Percentiles rank a stretch among this genome's conserved stretches.
Evolutionary conservation across 2,888 invertebrate genomes (phyloP).

Genomic region (Pegoplata infirma): DNA sequence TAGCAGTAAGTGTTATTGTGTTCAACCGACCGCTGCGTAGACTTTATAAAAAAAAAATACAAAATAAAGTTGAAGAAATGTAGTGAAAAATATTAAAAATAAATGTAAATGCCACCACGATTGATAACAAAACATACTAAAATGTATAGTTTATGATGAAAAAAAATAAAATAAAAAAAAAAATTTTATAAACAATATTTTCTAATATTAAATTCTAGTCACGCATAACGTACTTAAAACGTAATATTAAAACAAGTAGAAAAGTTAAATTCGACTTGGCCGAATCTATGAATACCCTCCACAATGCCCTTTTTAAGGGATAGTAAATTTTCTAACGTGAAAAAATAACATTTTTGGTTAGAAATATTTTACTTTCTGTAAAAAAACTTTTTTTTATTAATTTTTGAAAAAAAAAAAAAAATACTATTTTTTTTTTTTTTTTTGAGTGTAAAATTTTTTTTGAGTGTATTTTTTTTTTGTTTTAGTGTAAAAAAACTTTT

Average conservation of each 20-base stretch:
- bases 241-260: slow-evolving; percentile 43
- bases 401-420: too few species aligned
- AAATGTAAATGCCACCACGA: slow-evolving; percentile 31
- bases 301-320: too few species aligned
- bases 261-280: too few species aligned
- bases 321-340: too few species aligned
- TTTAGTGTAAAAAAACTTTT: too few species aligned
- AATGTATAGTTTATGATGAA: slow-evolving; percentile 18
- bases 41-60: background rate
- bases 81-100: background rate
- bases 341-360: too few species aligned
- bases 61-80: slow-evolving; percentile 10
- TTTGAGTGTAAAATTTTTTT: too few species aligned
- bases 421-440: too few species aligned
- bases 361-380: too few species aligned
- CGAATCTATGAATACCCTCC: too few species aligned
- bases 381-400: too few species aligned
- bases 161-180: background rate
- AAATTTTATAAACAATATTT: slow-evolving; percentile 19
- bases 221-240: slow-evolving; percentile 54
- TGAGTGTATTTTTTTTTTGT: too few species aligned
- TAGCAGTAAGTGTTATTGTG: slow-evolving; percentile 2
- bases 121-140: background rate
- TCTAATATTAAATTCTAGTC: slow-evolving; percentile 46
- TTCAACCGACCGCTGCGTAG: background rate